phyloP scores from a whole-genome alignment of 2,888 invertebrate genomes.

The Spodoptera picta region DNA sequence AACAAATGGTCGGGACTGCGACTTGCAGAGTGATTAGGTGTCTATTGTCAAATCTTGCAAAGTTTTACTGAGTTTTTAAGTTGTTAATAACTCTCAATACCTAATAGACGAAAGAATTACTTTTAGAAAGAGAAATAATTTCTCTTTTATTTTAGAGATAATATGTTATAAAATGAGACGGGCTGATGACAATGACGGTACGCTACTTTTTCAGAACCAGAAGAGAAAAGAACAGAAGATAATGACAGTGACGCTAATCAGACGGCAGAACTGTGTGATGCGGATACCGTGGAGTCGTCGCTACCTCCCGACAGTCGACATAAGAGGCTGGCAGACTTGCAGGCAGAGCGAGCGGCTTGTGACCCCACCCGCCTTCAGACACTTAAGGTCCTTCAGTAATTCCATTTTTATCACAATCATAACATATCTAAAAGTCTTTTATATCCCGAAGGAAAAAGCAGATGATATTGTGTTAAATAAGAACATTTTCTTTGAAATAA shows the following conservation, averaged over 20 bases:
- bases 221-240: constrained; percentile 84
- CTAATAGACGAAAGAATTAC: too few relatives aligned
- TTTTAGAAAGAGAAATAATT: too few relatives aligned
- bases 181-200: neutral
- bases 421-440: too few relatives aligned
- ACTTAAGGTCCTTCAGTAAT: constrained; percentile 81
- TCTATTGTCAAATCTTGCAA: too few relatives aligned
- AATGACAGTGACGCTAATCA: constrained; percentile 87
- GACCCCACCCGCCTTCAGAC: constrained; percentile 93
- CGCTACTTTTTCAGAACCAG: constrained; percentile 65
- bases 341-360: constrained; percentile 93
- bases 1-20: too few relatives aligned
- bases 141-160: neutral
- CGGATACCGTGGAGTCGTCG: constrained; percentile 91
- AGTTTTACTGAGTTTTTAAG: too few relatives aligned
- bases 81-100: too few relatives aligned
- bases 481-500: too few relatives aligned
- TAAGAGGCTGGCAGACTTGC: constrained; percentile 91
- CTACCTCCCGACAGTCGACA: constrained; percentile 91
- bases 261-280: constrained; percentile 88
- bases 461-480: too few relatives aligned
- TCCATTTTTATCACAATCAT: too few relatives aligned
- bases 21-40: too few relatives aligned
- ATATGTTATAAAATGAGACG: neutral
- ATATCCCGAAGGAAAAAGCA: too few relatives aligned